These are phyloP conservation scores for Nesogale talazaci DNA, from an alignment of 2,113 vertebrate genomes.

Conservation along the genomic window DNA sequence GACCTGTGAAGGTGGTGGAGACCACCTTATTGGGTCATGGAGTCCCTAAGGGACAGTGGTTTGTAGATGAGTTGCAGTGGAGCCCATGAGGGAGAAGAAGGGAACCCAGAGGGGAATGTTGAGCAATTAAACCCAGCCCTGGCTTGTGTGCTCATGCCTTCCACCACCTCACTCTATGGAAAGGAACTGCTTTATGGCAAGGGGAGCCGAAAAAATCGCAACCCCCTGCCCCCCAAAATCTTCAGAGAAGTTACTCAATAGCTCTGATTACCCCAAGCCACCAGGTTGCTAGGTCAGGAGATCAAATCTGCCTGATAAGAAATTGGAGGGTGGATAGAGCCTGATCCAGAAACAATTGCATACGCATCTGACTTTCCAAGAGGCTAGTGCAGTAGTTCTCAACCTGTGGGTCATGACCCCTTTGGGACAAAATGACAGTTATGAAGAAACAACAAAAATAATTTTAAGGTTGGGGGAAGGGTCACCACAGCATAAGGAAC, in stretches of 20 bases:
- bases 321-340: neutral
- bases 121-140: constrained; percentile 64
- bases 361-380: constrained; percentile 10
- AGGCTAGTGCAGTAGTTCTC: neutral
- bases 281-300: constrained; percentile 35
- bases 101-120: constrained; percentile 12
- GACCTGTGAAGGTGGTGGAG: neutral
- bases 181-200: neutral
- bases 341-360: constrained; percentile 38
- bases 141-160: constrained; percentile 73
- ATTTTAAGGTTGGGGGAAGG: too few species aligned
- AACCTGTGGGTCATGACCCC: too few species aligned
- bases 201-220: constrained; percentile 32
- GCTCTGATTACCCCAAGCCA: constrained; percentile 49
- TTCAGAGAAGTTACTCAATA: constrained; percentile 51
- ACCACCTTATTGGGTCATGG: neutral
- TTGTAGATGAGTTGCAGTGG: constrained; percentile 24
- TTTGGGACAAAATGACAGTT: too few species aligned
- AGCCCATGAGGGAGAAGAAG: constrained; percentile 32
- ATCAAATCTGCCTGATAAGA: constrained; percentile 15
- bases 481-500: too few species aligned
- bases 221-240: neutral
- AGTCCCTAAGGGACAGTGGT: constrained; percentile 4
- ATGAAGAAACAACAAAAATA: too few species aligned
- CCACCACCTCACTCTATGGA: constrained; percentile 38